Conservation (phyloP, 2,113 vertebrate genomes). For the Aldabrachelys gigantea region DNA sequence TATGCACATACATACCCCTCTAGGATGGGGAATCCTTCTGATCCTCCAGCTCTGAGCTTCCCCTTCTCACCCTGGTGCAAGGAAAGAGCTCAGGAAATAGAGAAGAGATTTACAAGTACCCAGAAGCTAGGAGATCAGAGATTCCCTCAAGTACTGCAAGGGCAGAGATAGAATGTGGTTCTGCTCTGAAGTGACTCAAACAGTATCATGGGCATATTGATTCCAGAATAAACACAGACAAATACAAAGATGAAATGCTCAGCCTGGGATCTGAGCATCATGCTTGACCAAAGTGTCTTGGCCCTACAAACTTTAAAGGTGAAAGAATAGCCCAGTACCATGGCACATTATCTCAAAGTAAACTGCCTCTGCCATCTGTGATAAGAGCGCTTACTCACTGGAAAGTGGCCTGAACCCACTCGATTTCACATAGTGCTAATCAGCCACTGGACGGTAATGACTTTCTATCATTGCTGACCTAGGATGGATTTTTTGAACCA, state of each 20-base stretch:
- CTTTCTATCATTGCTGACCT: not conserved
- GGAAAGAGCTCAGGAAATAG: not conserved
- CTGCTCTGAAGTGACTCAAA: not conserved
- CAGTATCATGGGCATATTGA: too few relatives aligned
- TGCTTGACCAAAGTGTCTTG: too few relatives aligned
- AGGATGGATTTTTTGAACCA: not conserved
- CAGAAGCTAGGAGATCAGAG: not conserved
- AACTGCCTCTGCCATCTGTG: not conserved
- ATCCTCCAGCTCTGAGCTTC: not conserved
- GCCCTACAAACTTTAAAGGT: not conserved
- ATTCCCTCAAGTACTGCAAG: not conserved
- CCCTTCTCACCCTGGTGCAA: not conserved
- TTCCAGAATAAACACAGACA: not conserved
- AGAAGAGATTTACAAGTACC: not conserved
- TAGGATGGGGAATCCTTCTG: not conserved
- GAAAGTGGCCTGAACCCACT: not conserved
- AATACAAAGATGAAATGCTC: not conserved
- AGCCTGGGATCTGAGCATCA: too few relatives aligned
- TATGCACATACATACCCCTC: not conserved
- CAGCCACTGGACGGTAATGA: not conserved
- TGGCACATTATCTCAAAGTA: not conserved
- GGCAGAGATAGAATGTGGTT: not conserved
- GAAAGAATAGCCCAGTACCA: not conserved
- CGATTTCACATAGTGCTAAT: not conserved
- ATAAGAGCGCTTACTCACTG: not conserved